Evolutionary conservation across 2,888 invertebrate species (phyloP).

Genomic region (Hypolimnas misippus): DNA sequence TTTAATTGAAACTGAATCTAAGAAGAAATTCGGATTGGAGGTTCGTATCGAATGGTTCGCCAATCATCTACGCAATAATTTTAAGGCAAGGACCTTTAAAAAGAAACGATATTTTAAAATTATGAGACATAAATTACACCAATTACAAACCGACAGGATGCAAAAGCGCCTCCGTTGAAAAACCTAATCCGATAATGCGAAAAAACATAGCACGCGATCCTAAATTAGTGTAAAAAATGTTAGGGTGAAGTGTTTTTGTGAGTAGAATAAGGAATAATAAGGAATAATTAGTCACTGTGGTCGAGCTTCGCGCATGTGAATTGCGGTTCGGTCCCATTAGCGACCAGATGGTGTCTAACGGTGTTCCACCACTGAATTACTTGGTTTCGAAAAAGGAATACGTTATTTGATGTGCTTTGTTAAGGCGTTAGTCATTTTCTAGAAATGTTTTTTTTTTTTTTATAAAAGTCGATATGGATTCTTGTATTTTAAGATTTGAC

Average conservation of each 20-base stretch:
- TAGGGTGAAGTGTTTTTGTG: conserved; percentile 51
- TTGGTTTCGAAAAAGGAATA: not conserved
- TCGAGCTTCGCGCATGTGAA: conserved; percentile 39
- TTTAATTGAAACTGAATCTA: no score
- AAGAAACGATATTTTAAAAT: conserved; percentile 3
- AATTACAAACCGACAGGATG: conserved; percentile 27
- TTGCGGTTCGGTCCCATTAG: conserved; percentile 38
- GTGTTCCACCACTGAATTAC: conserved; percentile 11
- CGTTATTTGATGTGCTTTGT: not conserved
- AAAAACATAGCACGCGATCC: conserved; percentile 38
- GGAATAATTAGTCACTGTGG: conserved; percentile 67
- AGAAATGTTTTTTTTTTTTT: no score
- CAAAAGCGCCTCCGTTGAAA: conserved; percentile 25
- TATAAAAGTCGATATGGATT: no score
- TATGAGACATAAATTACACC: conserved; percentile 14
- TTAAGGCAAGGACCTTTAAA: not conserved
- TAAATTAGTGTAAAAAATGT: conserved; percentile 35
- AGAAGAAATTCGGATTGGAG: no score
- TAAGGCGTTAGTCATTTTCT: no score
- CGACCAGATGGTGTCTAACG: conserved; percentile 40
- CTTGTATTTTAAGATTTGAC: no score
- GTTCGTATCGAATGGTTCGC: no score
- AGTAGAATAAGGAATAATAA: conserved; percentile 39
- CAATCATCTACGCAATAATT: no score
- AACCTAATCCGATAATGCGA: conserved; percentile 36